These are phyloP conservation scores for Epicauta chinensis DNA, from an alignment of 1,140 invertebrate genomes.

Conservation along the genomic window DNA sequence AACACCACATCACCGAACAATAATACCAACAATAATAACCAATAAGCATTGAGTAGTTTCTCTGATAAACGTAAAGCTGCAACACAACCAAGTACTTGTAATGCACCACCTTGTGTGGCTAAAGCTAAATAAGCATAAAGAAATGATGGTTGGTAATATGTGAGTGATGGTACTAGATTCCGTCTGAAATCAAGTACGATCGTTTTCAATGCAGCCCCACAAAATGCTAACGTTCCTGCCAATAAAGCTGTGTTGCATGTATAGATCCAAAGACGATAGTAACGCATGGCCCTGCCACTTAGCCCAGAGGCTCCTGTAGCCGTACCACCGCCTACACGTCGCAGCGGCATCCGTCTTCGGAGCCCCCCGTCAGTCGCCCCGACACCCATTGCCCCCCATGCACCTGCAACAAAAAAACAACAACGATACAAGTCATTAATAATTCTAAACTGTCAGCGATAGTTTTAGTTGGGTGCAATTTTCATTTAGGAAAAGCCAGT, in stretches of 20 bases:
- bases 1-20: slow-evolving; percentile 77
- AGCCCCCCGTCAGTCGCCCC: slow-evolving; percentile 48
- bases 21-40: slow-evolving; percentile 71
- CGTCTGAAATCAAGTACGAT: slow-evolving; percentile 60
- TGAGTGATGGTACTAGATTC: slow-evolving; percentile 62
- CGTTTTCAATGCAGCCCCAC: slow-evolving; percentile 65
- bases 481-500: too few species aligned
- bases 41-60: slow-evolving; percentile 74
- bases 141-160: slow-evolving; percentile 71
- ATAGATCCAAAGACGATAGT: slow-evolving; percentile 91
- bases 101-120: slow-evolving; percentile 60
- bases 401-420: slow-evolving; percentile 34
- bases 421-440: too few species aligned
- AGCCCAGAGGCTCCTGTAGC: slow-evolving; percentile 26
- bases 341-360: slow-evolving; percentile 49
- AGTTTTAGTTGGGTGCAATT: too few species aligned
- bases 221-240: slow-evolving; percentile 73
- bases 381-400: slow-evolving; percentile 45
- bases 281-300: slow-evolving; percentile 48
- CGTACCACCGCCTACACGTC: slow-evolving; percentile 42
- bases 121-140: slow-evolving; percentile 79
- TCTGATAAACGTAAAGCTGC: slow-evolving; percentile 75
- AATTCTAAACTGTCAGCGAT: too few species aligned
- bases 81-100: slow-evolving; percentile 70
- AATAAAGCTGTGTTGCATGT: slow-evolving; percentile 82